phyloP scores from a whole-genome alignment of 2,113 vertebrate species.

The Maccullochella peelii region DNA sequence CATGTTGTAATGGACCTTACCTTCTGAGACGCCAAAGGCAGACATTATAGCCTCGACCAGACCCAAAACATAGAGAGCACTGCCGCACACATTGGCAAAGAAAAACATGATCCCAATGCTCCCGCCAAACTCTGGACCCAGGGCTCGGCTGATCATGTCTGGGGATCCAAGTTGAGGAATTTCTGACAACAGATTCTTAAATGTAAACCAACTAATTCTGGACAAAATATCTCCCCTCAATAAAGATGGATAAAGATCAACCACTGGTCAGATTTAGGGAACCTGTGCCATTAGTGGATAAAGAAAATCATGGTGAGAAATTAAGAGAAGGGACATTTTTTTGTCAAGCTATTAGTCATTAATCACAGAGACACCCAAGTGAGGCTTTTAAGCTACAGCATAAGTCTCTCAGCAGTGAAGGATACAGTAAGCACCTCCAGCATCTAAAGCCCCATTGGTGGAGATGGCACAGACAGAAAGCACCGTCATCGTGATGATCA shows the following conservation, averaged over 20 bases:
- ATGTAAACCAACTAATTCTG: not conserved
- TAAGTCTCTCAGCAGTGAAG: constrained; percentile 41
- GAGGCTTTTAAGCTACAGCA: not conserved
- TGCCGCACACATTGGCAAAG: constrained; percentile 89
- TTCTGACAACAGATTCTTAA: constrained; percentile 51
- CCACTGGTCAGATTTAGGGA: not conserved
- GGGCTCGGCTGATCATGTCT: constrained; percentile 94
- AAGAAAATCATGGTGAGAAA: not conserved
- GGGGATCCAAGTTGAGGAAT: constrained; percentile 1
- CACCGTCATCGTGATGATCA: constrained; percentile 92
- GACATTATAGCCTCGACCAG: constrained; percentile 88
- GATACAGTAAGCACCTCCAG: constrained; percentile 94
- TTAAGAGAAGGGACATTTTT: not conserved
- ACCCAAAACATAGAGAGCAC: constrained; percentile 89
- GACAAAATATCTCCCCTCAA: not conserved
- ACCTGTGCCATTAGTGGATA: not conserved
- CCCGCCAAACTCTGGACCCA: constrained; percentile 91
- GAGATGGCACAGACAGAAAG: constrained; percentile 92
- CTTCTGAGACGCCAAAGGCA: constrained; percentile 83
- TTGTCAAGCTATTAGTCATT: not conserved
- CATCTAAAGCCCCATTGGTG: constrained; percentile 91
- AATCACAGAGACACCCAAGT: not conserved
- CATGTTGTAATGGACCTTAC: constrained; percentile 57
- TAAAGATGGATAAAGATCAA: not conserved
- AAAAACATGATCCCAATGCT: constrained; percentile 94